These are phyloP conservation scores for Ptychodera flava DNA, from an alignment of 35 echinoderm and acorn worm genomes.

Conservation along the genomic window DNA sequence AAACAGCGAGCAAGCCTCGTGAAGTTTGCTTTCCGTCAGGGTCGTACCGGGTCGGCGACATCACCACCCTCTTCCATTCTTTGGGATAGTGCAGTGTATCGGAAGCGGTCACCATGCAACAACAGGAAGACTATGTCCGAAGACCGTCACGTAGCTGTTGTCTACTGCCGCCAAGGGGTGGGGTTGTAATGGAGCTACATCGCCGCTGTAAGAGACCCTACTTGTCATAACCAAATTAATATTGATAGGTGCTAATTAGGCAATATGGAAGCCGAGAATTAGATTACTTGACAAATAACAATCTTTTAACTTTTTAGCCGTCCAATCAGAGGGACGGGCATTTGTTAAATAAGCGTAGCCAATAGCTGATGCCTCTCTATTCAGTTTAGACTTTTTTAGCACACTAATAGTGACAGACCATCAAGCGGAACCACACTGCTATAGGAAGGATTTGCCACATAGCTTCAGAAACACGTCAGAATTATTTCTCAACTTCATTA, in stretches of 20 bases:
- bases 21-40: not conserved
- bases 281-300: not conserved
- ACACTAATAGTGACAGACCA: not conserved
- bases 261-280: not conserved
- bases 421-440: not conserved
- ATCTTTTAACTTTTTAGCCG: not conserved
- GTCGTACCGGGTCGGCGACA: not conserved
- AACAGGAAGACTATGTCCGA: not conserved
- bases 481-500: not conserved
- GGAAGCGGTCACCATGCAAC: not conserved
- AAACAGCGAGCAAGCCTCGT: not conserved
- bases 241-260: slow-evolving; percentile 1
- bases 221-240: not conserved
- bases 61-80: not conserved
- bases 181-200: not conserved
- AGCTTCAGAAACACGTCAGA: not conserved
- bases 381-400: not conserved
- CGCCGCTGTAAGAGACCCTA: not conserved
- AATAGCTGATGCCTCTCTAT: not conserved
- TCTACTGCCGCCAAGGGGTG: not conserved
- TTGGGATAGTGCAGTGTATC: not conserved
- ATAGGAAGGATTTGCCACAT: not conserved
- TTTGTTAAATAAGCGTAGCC: not conserved
- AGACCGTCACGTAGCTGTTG: not conserved
- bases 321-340: not conserved